A percentile compares a stretch with the other conserved stretches of the same genome.
These are phyloP conservation scores for Cyprinodon tularosa DNA, from an alignment of 2,113 vertebrate genomes.

Conservation along the genomic window DNA sequence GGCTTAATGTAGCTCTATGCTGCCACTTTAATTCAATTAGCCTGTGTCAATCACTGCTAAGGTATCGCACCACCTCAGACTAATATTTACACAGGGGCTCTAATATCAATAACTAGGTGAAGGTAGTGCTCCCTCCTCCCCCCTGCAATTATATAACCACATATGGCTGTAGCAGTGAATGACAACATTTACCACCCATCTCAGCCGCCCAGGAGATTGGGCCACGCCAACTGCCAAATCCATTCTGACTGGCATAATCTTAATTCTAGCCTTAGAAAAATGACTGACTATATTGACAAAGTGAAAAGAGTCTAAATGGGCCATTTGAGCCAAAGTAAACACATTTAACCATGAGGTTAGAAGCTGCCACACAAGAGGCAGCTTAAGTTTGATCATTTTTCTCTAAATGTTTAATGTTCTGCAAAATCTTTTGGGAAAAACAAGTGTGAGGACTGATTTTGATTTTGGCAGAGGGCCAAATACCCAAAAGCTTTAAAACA, in stretches of 20 bases:
- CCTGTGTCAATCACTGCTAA: constrained; percentile 66
- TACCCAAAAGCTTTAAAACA: constrained; percentile 77
- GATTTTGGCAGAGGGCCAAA: constrained; percentile 88
- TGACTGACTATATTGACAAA: constrained; percentile 77
- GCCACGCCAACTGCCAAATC: constrained; percentile 54
- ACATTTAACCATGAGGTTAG: constrained; percentile 95
- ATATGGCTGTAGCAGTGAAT: constrained; percentile 62
- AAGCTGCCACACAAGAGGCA: constrained; percentile 88
- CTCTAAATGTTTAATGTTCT: constrained; percentile 95
- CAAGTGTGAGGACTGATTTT: constrained; percentile 85
- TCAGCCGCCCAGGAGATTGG: constrained; percentile 46
- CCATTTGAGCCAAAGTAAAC: constrained; percentile 90
- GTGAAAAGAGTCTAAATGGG: constrained; percentile 80
- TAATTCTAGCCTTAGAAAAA: constrained; percentile 81
- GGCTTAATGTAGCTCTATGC: constrained; percentile 68
- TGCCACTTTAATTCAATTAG: constrained; percentile 74
- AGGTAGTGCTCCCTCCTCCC: constrained; percentile 42
- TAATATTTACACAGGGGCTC: constrained; percentile 75
- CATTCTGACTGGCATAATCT: constrained; percentile 78
- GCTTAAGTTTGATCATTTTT: constrained; percentile 94
- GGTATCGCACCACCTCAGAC: constrained; percentile 65
- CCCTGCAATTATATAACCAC: constrained; percentile 69
- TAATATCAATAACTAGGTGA: constrained; percentile 70
- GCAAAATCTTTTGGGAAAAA: constrained; percentile 89
- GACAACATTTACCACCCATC: constrained; percentile 73